Base-by-base conservation (phyloP, 2,888 invertebrate species). In the Fabriciana adippe region DNA sequence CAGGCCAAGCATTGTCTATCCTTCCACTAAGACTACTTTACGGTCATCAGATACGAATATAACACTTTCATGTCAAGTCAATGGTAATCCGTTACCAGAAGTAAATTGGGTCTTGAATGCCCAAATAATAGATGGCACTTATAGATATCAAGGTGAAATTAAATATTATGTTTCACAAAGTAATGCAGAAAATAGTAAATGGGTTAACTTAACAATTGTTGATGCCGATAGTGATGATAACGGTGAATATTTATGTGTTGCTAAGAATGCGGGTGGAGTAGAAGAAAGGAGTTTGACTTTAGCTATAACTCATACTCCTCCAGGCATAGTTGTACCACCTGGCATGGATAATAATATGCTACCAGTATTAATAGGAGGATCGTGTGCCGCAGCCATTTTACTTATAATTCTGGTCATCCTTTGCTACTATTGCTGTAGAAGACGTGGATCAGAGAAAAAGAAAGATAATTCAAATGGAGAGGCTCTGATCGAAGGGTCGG, bases 221-320 rank as follows among this genome's bases (percentile, higher is more conserved):
- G 94, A 95, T 31, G 93, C 95, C 0, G 89, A 93, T 1, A 87
- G 87, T 11, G 93, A 94, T 15, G 97, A 97, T 79, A 94, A 94
- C 75, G 96, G 96, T 0, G 94, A 95, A 62, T 97, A 96, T 82
- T 93, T 94, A 55, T 98, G 98, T 80, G 94, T 96, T 3, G 97
- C 97, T 0, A 96, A 95, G 79, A 98, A 97, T 84, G 94, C 95
- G 0, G 98, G 96, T 0, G 98, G 97, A 0, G 94, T 94, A 3
- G 96, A 95, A 72, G 96, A 97, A 80, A 94, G 94, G 56, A 97
- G 96, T 81, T 89, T 97, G 15, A 95, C 95, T 15, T 82, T 98
- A 66, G 88, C 93, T 5, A 86, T 92, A 35, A 84, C 87, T 26
- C 87, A 87, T 54, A 84, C 83, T 72, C 86, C 90, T 26, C 93